Base-by-base conservation (phyloP, 2,888 invertebrate genomes). In the Ectemnius cavifrons region DNA sequence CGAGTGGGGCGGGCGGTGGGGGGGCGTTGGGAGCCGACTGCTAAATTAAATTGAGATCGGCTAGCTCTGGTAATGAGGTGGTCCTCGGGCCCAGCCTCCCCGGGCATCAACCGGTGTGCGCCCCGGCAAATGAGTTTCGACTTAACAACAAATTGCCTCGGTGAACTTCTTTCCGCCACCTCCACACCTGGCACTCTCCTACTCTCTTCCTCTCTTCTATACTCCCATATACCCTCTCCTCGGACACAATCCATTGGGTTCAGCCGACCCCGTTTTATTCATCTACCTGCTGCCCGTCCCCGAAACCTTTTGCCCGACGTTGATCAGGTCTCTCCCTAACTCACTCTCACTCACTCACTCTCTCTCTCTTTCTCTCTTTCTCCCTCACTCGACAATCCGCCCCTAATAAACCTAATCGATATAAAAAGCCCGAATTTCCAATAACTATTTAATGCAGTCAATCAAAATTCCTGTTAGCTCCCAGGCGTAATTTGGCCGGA, bases 391-490 rank as follows among this genome's bases (percentile, higher is more conserved):
- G 75, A 75, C 75, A 69, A 71, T 74, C 75, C 77, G 73, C 64
- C 73, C 73, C 82, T 85, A 85, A 88, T 86, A 84, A 81, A 87
- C 83, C 84, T 86, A 87, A 88, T 88, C 86, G 85, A 87, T 87
- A 85, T 83, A 86, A 87, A 88, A 87, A 87, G 85, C 83, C 66
- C 84, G 86, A 85, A 85, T 88, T 89, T 87, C 88, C 88, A 87
- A 88, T 89, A 89, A 88, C 89, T 88, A 89, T 90, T 90, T 90
- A 89, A 90, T 90, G 90, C 88, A 87, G 89, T 90, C 90, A 89
- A 90, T 90, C 90, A 90, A 90, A 90, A 90, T 90, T 88, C 88
- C 89, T 89, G 89, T 90, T 89, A 90, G 88, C 87, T 86, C 82
- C 82, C 86, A 81, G 87, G 87, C 85, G 86, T 89, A 89, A 89